A percentile compares a stretch with the other conserved stretches of the same genome.
Evolutionary conservation across 2,113 vertebrate species (phyloP).

Genomic region (Hippocampus guttulatus): DNA sequence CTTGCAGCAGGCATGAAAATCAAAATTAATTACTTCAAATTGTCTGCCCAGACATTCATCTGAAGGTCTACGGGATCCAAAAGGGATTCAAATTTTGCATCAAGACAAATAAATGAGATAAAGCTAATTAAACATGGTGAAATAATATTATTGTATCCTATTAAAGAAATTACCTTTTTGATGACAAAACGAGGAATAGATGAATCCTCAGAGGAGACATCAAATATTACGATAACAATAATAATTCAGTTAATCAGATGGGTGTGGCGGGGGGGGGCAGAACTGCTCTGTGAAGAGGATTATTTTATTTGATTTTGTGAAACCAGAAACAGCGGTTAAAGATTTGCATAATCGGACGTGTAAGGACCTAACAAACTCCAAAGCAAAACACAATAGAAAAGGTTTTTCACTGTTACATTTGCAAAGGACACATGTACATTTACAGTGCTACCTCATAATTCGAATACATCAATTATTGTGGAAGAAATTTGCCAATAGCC

Average conservation of each 20-base stretch:
- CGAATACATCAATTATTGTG: too few relatives aligned
- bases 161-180: constrained; percentile 34
- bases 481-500: too few relatives aligned
- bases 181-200: constrained; percentile 31
- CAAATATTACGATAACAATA: constrained; percentile 13
- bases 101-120: constrained; percentile 64
- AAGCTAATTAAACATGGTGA: constrained; percentile 53
- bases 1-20: constrained; percentile 35
- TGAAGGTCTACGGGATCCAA: constrained; percentile 53
- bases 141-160: constrained; percentile 41
- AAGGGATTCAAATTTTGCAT: constrained; percentile 61
- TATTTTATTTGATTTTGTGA: constrained; percentile 17
- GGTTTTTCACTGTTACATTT: too few relatives aligned
- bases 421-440: too few relatives aligned
- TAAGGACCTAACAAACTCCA: too few relatives aligned
- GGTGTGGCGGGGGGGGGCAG: background rate
- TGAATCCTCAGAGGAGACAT: constrained; percentile 14
- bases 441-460: too few relatives aligned
- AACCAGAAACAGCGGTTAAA: constrained; percentile 10
- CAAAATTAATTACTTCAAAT: constrained; percentile 71
- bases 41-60: constrained; percentile 68
- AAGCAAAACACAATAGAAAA: too few relatives aligned
- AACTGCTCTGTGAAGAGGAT: constrained; percentile 7
- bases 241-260: constrained; percentile 19
- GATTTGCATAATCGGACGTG: constrained; percentile 5